phyloP scores from a whole-genome alignment of 2,888 invertebrate species.

The Dysmachus trigonus region DNA sequence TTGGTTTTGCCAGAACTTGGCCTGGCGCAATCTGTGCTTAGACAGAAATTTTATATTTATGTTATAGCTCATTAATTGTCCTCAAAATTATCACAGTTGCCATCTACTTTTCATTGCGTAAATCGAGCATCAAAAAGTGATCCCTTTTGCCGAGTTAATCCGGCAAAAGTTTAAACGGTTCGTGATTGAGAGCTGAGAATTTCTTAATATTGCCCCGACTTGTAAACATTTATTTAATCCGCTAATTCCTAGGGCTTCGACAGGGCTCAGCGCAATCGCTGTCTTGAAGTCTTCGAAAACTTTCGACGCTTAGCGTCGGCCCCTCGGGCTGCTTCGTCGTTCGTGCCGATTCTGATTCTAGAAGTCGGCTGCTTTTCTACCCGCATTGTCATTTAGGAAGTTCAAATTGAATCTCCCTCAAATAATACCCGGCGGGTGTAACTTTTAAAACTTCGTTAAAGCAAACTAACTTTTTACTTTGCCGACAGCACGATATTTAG shows the following conservation, averaged over 20 bases:
- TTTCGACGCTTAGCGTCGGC: neutral
- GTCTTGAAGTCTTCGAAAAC: neutral
- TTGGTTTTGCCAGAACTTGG: too few species aligned
- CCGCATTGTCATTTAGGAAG: conserved; percentile 1
- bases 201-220: conserved; percentile 17
- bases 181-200: neutral
- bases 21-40: too few species aligned
- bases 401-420: conserved; percentile 31
- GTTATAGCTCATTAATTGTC: neutral
- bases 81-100: neutral
- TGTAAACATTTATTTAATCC: conserved; percentile 30
- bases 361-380: neutral
- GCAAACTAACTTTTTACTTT: conserved; percentile 34
- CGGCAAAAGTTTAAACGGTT: neutral
- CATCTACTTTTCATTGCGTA: neutral
- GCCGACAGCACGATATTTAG: conserved; percentile 12
- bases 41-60: too few species aligned
- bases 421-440: conserved; percentile 29
- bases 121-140: neutral
- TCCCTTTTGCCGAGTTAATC: neutral
- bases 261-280: neutral
- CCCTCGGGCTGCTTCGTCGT: neutral
- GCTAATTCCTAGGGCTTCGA: neutral
- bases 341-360: neutral
- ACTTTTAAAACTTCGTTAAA: conserved; percentile 38